Conservation (phyloP, 2,113 vertebrate genomes). For the Haemorhous mexicanus region DNA sequence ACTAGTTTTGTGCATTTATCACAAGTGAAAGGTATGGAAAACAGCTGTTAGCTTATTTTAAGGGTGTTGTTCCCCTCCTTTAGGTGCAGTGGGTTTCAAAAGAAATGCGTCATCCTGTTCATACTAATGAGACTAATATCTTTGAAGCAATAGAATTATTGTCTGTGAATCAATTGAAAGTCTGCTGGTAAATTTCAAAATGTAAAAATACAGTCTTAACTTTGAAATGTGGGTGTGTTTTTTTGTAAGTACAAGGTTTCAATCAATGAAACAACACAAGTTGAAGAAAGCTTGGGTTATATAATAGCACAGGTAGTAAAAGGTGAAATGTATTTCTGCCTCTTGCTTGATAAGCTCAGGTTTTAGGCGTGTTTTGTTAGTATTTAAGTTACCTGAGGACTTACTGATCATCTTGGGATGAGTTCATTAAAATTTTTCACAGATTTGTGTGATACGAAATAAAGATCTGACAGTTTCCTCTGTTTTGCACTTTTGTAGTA, state of each 20-base stretch:
- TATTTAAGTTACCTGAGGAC: neutral
- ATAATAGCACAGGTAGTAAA: neutral
- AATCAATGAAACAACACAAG: neutral
- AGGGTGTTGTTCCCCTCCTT: neutral
- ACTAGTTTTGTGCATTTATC: neutral
- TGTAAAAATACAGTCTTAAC: neutral
- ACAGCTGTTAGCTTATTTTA: neutral
- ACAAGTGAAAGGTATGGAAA: neutral
- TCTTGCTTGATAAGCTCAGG: neutral
- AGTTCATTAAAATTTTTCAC: neutral
- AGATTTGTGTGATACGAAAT: neutral
- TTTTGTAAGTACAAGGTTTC: neutral
- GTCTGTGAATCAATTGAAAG: neutral
- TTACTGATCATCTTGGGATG: neutral
- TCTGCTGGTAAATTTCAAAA: neutral
- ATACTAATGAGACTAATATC: neutral
- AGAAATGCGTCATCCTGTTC: neutral
- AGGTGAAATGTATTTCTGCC: neutral
- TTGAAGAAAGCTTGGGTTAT: neutral
- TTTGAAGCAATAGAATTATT: neutral
- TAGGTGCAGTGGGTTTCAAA: neutral
- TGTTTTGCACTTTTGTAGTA: conserved; percentile 65
- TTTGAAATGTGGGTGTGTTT: neutral
- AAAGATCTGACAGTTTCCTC: neutral
- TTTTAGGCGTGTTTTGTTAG: neutral